These are phyloP conservation scores for Gryllus longicercus DNA, from an alignment of 2,888 invertebrate species.

Conservation along the genomic window DNA sequence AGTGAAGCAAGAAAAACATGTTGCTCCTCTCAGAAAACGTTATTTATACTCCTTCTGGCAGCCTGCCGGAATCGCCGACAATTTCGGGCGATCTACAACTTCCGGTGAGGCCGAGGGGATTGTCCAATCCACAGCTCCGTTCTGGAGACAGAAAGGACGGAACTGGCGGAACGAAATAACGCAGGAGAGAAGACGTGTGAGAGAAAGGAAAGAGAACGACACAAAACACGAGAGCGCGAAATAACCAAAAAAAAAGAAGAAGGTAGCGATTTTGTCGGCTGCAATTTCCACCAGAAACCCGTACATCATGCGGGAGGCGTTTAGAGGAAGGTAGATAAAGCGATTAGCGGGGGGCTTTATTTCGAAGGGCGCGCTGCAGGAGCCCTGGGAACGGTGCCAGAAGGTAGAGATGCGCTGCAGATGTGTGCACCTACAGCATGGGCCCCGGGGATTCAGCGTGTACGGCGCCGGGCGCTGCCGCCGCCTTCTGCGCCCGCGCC, in stretches of 20 bases:
- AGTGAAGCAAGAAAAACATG: constrained; percentile 17
- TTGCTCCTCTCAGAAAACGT: constrained; percentile 17
- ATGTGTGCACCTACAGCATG: background rate
- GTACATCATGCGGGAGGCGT: background rate
- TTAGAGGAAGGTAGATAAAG: constrained; percentile 11
- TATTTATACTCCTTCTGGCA: constrained; percentile 17
- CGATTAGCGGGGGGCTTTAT: background rate
- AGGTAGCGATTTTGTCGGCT: background rate
- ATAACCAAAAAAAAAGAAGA: background rate
- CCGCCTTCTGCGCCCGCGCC: too few relatives aligned
- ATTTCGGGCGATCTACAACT: background rate
- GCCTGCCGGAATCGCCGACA: constrained; percentile 3
- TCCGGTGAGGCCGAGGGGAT: background rate
- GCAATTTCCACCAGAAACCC: background rate
- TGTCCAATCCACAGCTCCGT: background rate
- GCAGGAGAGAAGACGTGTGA: background rate
- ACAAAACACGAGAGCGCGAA: background rate
- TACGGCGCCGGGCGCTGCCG: too few relatives aligned
- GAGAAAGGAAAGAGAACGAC: background rate
- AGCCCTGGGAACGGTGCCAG: background rate
- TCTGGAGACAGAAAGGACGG: background rate
- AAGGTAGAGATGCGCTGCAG: background rate
- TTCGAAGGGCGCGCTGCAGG: background rate
- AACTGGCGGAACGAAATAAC: background rate
- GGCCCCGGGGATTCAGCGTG: too few relatives aligned